phyloP scores from a whole-genome alignment of 1,140 invertebrate genomes.

The fruit fly (Drosophila melanogaster) region DNA sequence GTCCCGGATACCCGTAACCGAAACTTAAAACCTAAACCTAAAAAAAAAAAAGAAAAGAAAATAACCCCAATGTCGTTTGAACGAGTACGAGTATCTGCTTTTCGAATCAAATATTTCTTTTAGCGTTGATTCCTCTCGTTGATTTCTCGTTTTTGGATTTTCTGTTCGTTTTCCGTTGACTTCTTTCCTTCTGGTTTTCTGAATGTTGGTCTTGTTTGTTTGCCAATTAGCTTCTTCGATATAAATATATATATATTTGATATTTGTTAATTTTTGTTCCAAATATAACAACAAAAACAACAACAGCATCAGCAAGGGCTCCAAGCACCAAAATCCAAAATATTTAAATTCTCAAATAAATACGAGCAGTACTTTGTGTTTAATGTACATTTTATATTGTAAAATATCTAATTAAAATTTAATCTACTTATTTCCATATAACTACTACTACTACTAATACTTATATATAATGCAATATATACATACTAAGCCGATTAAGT shows the following conservation, averaged over 20 bases:
- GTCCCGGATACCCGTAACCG: neutral
- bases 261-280: conserved; percentile 60
- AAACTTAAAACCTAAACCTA: neutral
- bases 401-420: conserved; percentile 53
- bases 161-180: conserved; percentile 38
- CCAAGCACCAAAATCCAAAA: conserved; percentile 60
- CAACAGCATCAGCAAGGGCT: conserved; percentile 74
- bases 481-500: conserved; percentile 39
- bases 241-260: conserved; percentile 57
- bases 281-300: conserved; percentile 82
- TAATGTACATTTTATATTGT: conserved; percentile 60
- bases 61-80: conserved; percentile 12
- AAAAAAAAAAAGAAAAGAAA: neutral
- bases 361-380: conserved; percentile 51
- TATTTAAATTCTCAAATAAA: conserved; percentile 30
- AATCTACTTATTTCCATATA: conserved; percentile 34
- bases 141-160: conserved; percentile 29
- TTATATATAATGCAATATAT: conserved; percentile 27
- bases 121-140: conserved; percentile 42
- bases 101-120: conserved; percentile 45
- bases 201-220: conserved; percentile 73
- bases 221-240: conserved; percentile 67
- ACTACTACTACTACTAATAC: conserved; percentile 1
- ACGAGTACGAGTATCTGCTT: conserved; percentile 53
- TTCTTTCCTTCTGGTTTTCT: conserved; percentile 57